Base-by-base conservation (phyloP, 1,140 invertebrate species). In the Riptortus pedestris region DNA sequence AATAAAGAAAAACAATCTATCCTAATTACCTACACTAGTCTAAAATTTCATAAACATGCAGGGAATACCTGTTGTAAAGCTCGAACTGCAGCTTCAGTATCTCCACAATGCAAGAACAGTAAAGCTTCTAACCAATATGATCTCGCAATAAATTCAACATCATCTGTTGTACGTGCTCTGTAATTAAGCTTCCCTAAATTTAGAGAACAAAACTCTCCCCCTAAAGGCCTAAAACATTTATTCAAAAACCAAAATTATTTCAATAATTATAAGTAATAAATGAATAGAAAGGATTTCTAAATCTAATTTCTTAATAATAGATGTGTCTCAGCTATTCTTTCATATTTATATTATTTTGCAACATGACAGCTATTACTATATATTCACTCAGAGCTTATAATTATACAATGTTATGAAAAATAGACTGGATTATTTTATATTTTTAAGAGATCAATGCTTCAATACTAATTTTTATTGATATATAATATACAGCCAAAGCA, bases 151-250 rank as follows among this genome's bases (percentile, higher is more conserved):
- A 69, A 67, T 33, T 62, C 60, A 2, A 43, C 43, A 31, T 68
- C 57, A 33, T 62, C n/a, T 12, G 33, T 26, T 7, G 26, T 18
- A 18, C 20, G 26, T 4, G 68, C 48, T n/a, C 65, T 45, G 16
- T 66, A 38, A 29, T 61, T 24, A 1, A 71, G 51, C 33, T 64
- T 59, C 16, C 69, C 69, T 1, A 71, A 62, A 29, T 64, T 64
- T 7, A 71, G 58, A 27, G 67, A 65, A 22, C 57, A 66, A 60
- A 70, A 70, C n/a, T 70, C 63, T 22, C 70, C 69, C 14, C 69
- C 69, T 31, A 69, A 63, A 33, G 59, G 60, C 26, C 65, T 70
- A 52, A 4, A 65, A 65, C 57, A 62, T 60, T 45, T 52, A 57
- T 20, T 18, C 5, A n/a, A 45, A n/a, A 64, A 27, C 43, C 22